These are phyloP conservation scores for Acrossocheilus fasciatus DNA, from an alignment of 2,797 vertebrate genomes.

Conservation along the genomic window DNA sequence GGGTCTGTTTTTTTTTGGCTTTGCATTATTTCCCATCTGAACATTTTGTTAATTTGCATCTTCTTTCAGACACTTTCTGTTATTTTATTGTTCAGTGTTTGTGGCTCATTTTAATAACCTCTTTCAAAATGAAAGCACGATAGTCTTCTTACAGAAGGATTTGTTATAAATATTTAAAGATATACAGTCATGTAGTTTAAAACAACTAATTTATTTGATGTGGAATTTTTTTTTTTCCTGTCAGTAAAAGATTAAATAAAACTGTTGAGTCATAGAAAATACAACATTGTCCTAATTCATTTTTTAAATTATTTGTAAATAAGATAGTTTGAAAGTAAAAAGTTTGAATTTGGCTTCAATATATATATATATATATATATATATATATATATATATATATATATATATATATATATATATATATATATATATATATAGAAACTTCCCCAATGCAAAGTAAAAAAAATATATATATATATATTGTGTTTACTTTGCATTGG, in stretches of 20 bases:
- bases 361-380: too few species aligned
- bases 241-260: constrained; percentile 16
- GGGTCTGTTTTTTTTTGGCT: neutral
- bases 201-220: neutral
- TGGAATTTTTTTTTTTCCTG: neutral
- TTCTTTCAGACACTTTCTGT: neutral
- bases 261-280: neutral
- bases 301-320: neutral
- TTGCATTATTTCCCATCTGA: neutral
- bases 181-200: neutral
- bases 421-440: too few species aligned
- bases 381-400: too few species aligned
- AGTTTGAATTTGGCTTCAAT: neutral
- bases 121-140: constrained; percentile 75
- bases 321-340: neutral
- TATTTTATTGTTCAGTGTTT: constrained; percentile 14
- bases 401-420: too few species aligned
- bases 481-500: neutral
- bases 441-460: too few species aligned
- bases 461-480: too few species aligned
- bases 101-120: constrained; percentile 50
- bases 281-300: neutral
- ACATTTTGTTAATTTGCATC: neutral
- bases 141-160: constrained; percentile 73
- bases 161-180: constrained; percentile 45